phyloP scores from a whole-genome alignment of 2,797 vertebrate genomes.

The Mionectes olivaceus region DNA sequence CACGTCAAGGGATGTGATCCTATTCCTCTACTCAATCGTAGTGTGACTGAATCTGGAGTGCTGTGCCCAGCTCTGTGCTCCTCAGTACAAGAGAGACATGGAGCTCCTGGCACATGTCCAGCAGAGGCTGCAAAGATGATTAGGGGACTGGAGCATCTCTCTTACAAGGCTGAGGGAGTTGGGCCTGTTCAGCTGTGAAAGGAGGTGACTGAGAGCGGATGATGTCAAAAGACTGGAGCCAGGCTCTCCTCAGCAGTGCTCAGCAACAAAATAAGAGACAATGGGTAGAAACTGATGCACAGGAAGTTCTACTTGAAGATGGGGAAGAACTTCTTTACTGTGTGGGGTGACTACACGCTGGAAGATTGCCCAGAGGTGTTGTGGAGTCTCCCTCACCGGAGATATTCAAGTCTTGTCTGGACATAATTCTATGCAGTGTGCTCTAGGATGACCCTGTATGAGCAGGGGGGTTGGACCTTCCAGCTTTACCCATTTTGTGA shows the following conservation, averaged over 20 bases:
- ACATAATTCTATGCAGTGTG: background rate
- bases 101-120: background rate
- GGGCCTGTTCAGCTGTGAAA: background rate
- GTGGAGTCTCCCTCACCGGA: background rate
- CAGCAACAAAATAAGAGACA: background rate
- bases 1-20: background rate
- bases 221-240: background rate
- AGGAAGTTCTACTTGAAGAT: background rate
- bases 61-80: background rate
- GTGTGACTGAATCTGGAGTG: background rate
- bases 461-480: background rate
- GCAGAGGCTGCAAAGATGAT: background rate
- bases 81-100: background rate
- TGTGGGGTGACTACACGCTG: background rate
- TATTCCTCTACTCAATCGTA: background rate
- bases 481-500: background rate
- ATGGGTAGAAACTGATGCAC: background rate
- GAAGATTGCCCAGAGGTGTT: background rate
- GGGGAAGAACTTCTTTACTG: background rate
- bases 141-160: background rate
- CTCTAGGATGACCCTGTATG: background rate
- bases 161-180: background rate
- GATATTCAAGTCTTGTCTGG: background rate
- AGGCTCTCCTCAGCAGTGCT: background rate
- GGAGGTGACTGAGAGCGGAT: background rate